Percentiles rank a stretch among this genome's conserved stretches.
Conservation (phyloP, 2,113 vertebrate genomes). For the Tichodroma muraria region DNA sequence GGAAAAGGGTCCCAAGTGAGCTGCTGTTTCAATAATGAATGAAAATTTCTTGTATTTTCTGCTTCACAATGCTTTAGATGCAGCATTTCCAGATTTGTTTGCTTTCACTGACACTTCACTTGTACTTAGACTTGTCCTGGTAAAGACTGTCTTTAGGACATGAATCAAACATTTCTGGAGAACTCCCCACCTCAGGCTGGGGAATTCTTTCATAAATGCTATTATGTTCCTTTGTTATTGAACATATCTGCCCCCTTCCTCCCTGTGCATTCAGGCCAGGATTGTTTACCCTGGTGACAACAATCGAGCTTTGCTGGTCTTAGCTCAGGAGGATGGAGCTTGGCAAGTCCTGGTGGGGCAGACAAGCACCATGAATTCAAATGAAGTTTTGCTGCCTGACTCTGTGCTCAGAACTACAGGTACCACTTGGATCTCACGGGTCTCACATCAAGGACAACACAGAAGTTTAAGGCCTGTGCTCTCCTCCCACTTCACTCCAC, state of each 20-base stretch:
- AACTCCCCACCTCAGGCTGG: not conserved
- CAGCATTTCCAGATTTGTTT: not conserved
- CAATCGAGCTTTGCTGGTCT: not conserved
- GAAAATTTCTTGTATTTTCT: not conserved
- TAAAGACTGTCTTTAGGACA: not conserved
- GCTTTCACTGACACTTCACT: not conserved
- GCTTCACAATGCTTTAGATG: not conserved
- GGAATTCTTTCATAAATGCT: not conserved
- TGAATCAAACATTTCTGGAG: not conserved
- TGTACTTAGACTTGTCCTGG: not conserved
- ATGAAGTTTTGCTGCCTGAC: not conserved
- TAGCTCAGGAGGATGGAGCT: not conserved
- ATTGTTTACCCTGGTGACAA: not conserved
- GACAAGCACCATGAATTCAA: not conserved
- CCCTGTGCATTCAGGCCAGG: not conserved
- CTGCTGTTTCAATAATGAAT: not conserved
- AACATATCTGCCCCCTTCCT: not conserved
- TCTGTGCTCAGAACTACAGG: not conserved
- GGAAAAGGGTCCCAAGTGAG: not conserved
- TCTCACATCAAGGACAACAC: not conserved
- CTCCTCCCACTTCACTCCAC: not conserved
- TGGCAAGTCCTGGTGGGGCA: not conserved
- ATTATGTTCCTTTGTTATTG: not conserved
- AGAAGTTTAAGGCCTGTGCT: not conserved
- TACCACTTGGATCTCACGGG: not conserved